phyloP scores from a whole-genome alignment of 2,113 vertebrate genomes.

The Octodon degus region DNA sequence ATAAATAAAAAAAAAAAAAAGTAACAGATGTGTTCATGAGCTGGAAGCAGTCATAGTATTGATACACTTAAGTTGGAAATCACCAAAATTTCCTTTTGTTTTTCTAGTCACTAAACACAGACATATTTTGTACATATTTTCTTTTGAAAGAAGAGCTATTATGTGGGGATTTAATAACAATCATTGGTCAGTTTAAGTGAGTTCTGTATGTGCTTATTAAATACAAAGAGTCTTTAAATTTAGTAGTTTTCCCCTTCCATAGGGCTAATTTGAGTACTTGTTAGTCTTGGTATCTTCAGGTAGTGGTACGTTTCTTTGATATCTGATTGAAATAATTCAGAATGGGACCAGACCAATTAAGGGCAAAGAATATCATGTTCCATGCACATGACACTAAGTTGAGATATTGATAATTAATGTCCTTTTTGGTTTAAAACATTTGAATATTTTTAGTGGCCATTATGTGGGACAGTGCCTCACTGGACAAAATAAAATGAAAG shows the following conservation, averaged over 20 bases:
- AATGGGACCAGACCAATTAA: background rate
- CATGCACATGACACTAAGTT: background rate
- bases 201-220: background rate
- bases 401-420: slow-evolving; percentile 23
- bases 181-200: background rate
- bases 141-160: slow-evolving; percentile 27
- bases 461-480: background rate
- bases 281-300: background rate
- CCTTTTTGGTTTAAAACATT: slow-evolving; percentile 9
- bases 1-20: no score
- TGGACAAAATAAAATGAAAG: slow-evolving; percentile 25
- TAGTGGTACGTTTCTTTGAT: background rate
- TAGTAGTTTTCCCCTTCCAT: background rate
- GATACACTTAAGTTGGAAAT: slow-evolving; percentile 28
- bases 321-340: background rate
- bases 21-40: background rate
- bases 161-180: background rate
- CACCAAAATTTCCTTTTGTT: slow-evolving; percentile 5
- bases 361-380: background rate
- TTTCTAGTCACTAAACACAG: background rate
- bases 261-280: background rate
- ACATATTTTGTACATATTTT: background rate
- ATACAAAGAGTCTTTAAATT: slow-evolving; percentile 18
- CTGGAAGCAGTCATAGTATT: background rate
- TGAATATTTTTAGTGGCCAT: background rate